phyloP scores from a whole-genome alignment of 2,888 invertebrate genomes.

The Agapostemon virescens region DNA sequence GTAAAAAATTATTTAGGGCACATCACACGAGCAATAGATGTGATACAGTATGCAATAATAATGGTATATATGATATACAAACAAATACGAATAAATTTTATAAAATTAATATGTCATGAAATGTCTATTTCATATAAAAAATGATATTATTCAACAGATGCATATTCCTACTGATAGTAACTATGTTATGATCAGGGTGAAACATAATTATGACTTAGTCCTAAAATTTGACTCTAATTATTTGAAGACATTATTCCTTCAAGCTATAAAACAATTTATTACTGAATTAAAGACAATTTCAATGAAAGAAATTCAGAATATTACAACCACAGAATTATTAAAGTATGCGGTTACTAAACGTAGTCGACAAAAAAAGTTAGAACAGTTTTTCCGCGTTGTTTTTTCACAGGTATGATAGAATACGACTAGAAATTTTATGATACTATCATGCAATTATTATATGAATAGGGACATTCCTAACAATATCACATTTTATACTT shows the following conservation, averaged over 20 bases:
- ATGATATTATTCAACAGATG: background rate
- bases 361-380: conserved; percentile 81
- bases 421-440: background rate
- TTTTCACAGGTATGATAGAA: conserved; percentile 80
- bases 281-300: background rate
- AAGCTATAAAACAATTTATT: background rate
- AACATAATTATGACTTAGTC: conserved; percentile 82
- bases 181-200: conserved; percentile 34
- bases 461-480: background rate
- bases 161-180: background rate
- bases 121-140: conserved; percentile 62
- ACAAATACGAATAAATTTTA: background rate
- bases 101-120: conserved; percentile 74
- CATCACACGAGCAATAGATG: conserved; percentile 75
- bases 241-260: background rate
- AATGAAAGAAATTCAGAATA: background rate
- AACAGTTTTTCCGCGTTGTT: conserved; percentile 82
- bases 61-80: background rate
- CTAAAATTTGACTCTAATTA: conserved; percentile 80
- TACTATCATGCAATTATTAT: background rate
- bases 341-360: conserved; percentile 78
- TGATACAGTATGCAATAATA: background rate
- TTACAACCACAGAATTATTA: background rate
- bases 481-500: background rate
- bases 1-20: conserved; percentile 78